Base-by-base conservation (phyloP, 2,113 vertebrate genomes). In the Emberiza fucata region DNA sequence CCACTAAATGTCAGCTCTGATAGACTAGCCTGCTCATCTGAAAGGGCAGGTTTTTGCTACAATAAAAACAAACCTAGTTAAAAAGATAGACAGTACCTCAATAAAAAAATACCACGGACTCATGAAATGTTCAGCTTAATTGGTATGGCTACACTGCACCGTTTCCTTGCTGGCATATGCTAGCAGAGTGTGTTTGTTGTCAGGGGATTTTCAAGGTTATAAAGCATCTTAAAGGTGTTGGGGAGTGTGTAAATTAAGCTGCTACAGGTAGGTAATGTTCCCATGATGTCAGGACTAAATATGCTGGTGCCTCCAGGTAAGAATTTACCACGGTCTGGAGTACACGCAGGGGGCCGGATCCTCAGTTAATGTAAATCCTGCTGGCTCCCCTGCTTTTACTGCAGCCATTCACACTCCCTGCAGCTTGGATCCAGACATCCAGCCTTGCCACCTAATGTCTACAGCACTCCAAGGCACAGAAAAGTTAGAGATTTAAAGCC, bases 11-110 rank as follows among this genome's bases (percentile, higher is more conserved):
- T 95, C 98, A 97, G 68, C 94, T 88, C 94, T 97, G 97, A 98
- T 97, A 96, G 97, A 98, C 97, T 80, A 83, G 97, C 97, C 97
- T 90, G 97, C 98, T 98, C 98, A 98, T 98, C 96, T 96, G 91
- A 98, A 98, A 98, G 97, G 97, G 96, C 97, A 97, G 92, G 97
- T 54, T 92, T 98, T 97, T 97, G 93, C 95, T 96, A 97, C 96
- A 96, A 86, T 97, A 98, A 98, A 97, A 97, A 97, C 96, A 97
- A 97, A 97, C 91, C 89, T 97, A 95, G 96, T 94, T 97, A 96
- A 97, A 97, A 97, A 95, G 97, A 97, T 94, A 70, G 94, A 94
- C 94, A 97, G 97, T 97, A 96, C 97, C 98, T 98, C 98, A 98
- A 97, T 98, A 97, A 97, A 98, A 95, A 83, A 81, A 96, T 97